These are phyloP conservation scores for Fragum fragum DNA, from an alignment of 2,888 invertebrate species.

Conservation along the genomic window DNA sequence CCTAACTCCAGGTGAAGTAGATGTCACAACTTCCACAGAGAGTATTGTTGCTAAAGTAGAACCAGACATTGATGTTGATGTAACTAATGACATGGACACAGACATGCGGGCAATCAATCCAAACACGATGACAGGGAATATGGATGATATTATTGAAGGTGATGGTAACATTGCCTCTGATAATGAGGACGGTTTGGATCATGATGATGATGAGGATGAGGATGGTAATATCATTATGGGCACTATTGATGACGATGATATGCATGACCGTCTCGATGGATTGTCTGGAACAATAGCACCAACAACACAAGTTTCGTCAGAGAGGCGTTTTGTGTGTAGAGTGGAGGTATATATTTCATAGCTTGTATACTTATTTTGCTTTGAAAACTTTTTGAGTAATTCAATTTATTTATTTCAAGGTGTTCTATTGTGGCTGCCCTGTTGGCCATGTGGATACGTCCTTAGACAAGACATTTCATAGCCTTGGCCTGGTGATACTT, in stretches of 20 bases:
- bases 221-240: slow-evolving; percentile 57
- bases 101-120: slow-evolving; percentile 63
- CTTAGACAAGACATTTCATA: too few relatives aligned
- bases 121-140: slow-evolving; percentile 54
- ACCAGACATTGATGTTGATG: slow-evolving; percentile 6
- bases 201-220: slow-evolving; percentile 42
- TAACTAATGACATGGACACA: slow-evolving; percentile 31
- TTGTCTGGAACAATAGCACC: slow-evolving; percentile 24
- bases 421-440: too few relatives aligned
- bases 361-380: background rate
- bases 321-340: background rate
- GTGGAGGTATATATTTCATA: background rate
- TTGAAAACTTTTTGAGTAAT: too few relatives aligned
- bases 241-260: slow-evolving; percentile 45
- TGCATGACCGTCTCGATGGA: slow-evolving; percentile 36
- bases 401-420: too few relatives aligned
- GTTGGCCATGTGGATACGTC: too few relatives aligned
- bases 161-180: slow-evolving; percentile 52
- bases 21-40: background rate
- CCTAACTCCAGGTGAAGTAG: background rate
- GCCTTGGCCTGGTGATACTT: too few relatives aligned
- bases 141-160: slow-evolving; percentile 33
- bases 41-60: background rate
- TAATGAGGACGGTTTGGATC: slow-evolving; percentile 34
- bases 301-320: background rate